A percentile compares a stretch with the other conserved stretches of the same genome.
phyloP scores from a whole-genome alignment of 2,113 vertebrate species.

The Astatotilapia flaviijosephi region DNA sequence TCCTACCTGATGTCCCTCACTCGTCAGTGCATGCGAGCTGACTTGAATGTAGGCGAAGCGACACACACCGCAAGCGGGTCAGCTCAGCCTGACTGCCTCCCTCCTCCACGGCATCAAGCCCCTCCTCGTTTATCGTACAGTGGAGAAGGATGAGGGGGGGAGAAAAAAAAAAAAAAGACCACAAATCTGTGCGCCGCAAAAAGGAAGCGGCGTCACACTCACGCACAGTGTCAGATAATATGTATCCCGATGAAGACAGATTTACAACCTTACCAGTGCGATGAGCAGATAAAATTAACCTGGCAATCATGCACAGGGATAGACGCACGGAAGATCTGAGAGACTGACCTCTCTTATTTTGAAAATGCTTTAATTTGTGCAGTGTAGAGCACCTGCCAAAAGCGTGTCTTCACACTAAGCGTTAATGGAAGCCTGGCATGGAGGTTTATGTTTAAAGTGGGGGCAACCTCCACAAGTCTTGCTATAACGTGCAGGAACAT shows the following conservation, averaged over 20 bases:
- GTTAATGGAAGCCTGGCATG: not conserved
- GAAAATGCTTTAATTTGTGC: conserved; percentile 1
- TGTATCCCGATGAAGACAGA: not conserved
- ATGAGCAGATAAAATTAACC: not conserved
- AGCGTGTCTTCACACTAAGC: not conserved
- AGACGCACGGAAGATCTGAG: not conserved
- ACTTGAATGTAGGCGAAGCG: conserved; percentile 55
- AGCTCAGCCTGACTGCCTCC: conserved; percentile 34
- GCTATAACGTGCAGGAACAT: not conserved
- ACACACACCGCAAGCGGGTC: conserved; percentile 50
- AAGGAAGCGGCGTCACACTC: conserved; percentile 59
- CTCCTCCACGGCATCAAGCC: conserved; percentile 66
- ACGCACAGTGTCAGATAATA: not conserved
- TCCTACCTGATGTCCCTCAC: conserved; percentile 70
- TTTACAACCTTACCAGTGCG: not conserved
- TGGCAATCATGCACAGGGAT: not conserved
- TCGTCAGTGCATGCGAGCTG: conserved; percentile 62
- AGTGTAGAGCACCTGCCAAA: not conserved
- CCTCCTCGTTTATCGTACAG: conserved; percentile 69
- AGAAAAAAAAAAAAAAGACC: not conserved
- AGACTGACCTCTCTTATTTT: not conserved
- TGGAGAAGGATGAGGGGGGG: conserved; percentile 10
- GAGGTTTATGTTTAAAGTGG: not conserved
- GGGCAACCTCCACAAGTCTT: not conserved
- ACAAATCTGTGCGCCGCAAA: conserved; percentile 42